Evolutionary conservation across 2,113 vertebrate species (phyloP), one percentile per base, ranked within the genome.

Genomic region (Percina caprodes): DNA sequence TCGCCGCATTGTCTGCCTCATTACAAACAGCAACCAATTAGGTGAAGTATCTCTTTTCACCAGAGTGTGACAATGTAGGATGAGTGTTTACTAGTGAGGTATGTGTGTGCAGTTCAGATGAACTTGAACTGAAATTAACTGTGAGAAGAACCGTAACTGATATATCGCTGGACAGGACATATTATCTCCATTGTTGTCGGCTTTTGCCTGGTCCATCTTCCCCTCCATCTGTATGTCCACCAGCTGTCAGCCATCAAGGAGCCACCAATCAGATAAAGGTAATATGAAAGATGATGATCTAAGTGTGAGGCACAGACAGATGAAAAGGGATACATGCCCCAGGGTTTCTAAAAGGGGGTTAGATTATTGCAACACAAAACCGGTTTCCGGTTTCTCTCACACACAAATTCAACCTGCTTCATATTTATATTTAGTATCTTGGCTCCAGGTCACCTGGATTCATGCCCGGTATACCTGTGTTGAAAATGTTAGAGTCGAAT

Each of bases 41-140:
- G 19, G 73, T 83, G 65, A 78, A 78, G 80, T 5, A 0, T 39
- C 59, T 55, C 56, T 56, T 74, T n/a, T 21, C 70, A 71, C 58
- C 54, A 0, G 23, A 52, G 39, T 52, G 62, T 3, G 12, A 52
- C 15, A 14, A 12, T 4, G 35, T 58, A 67, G 39, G 42, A 52
- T 16, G 48, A 14, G 66, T 35, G 69, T 0, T 70, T 10, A 24
- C 39, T 6, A 15, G 33, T 5, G 49, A 33, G 4, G 49, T 21
- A 3, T n/a, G 45, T 15, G 82, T 63, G 55, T 0, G 4, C 51
- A 74, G 67, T 82, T 16, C 63, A 21, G 15, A n/a, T 16, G 70
- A 74, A 48, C 74, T 58, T n/a, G 1, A 8, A 19, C 72, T 58
- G 52, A 33, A 21, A 74, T 56, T 5, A 65, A 33, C 45, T 18